Evolutionary conservation across 1,140 invertebrate species (phyloP).

Genomic region (Meloidogyne floridensis): DNA sequence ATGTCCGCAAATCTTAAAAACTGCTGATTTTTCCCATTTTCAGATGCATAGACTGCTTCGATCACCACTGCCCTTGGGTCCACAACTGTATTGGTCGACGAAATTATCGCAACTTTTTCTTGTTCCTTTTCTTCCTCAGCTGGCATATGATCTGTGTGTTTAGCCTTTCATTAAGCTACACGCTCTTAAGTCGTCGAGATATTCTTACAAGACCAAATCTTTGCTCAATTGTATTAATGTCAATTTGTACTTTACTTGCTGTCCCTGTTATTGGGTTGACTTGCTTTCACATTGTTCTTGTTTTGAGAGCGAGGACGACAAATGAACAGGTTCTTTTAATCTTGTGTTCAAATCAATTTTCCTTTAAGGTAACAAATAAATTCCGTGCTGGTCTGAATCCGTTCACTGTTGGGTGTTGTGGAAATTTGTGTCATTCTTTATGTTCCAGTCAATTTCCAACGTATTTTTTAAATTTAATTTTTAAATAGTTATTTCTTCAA

Average conservation of each 20-base stretch:
- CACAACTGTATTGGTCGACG: conserved; percentile 98
- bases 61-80: conserved; percentile 99
- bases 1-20: too few species aligned
- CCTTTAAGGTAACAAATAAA: conserved; percentile 62
- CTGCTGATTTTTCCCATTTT: conserved; percentile 1
- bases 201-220: conserved; percentile 60
- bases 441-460: conserved; percentile 53
- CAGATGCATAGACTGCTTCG: conserved; percentile 84
- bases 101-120: conserved; percentile 97
- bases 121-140: conserved; percentile 92
- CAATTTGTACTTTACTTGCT: conserved; percentile 82
- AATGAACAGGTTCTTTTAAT: conserved; percentile 82
- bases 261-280: conserved; percentile 96
- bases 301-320: conserved; percentile 95
- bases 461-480: conserved; percentile 28
- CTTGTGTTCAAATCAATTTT: background rate
- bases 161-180: conserved; percentile 84
- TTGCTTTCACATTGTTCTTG: conserved; percentile 93
- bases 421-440: conserved; percentile 44
- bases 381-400: conserved; percentile 65
- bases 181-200: conserved; percentile 71
- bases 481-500: conserved; percentile 16
- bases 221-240: conserved; percentile 81
- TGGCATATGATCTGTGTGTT: conserved; percentile 91
- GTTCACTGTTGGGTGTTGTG: conserved; percentile 56